phyloP scores from a whole-genome alignment of 1,140 invertebrate genomes.

The Samia ricini region DNA sequence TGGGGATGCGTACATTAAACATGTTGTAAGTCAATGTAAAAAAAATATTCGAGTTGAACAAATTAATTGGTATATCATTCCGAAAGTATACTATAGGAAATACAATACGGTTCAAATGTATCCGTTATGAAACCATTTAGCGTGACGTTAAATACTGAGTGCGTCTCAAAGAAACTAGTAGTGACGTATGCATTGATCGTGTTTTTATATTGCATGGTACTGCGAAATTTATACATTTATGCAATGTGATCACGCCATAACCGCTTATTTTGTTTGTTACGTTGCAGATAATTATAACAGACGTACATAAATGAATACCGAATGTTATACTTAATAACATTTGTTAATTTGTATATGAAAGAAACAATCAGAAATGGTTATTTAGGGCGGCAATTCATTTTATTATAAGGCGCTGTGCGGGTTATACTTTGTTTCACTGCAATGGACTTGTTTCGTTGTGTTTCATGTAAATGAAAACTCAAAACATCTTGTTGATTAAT shows the following conservation, averaged over 20 bases:
- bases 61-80: neutral
- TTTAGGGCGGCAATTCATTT: neutral
- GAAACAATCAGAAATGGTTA: neutral
- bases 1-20: neutral
- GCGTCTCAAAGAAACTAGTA: constrained; percentile 22
- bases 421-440: neutral
- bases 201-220: constrained; percentile 17
- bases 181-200: constrained; percentile 27
- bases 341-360: neutral
- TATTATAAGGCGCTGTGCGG: neutral
- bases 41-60: neutral
- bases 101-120: neutral
- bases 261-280: constrained; percentile 15
- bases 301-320: neutral
- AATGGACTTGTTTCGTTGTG: neutral
- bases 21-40: neutral
- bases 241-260: constrained; percentile 31
- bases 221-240: constrained; percentile 32
- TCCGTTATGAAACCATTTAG: constrained; percentile 26
- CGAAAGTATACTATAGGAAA: neutral
- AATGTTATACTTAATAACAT: neutral
- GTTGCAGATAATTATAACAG: neutral
- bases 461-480: neutral
- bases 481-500: neutral
- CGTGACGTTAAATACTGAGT: constrained; percentile 24